Evolutionary conservation across 2,888 invertebrate species (phyloP), one percentile per base, ranked within the genome.

Genomic region (Zeuzera pyrina): DNA sequence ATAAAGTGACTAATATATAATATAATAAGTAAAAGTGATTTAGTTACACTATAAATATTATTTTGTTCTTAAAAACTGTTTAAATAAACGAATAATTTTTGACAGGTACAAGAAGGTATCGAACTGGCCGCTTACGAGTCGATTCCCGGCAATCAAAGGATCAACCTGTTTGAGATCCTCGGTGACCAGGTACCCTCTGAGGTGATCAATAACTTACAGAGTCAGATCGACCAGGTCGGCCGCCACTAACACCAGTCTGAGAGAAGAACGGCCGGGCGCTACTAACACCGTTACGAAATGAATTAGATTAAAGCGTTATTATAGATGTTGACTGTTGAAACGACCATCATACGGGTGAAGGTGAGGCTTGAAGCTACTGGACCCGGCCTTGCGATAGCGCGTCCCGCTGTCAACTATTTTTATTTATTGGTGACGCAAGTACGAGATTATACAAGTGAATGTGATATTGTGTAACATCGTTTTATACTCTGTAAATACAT

Each of bases 151-250:
- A 89, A 92, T 77, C 93, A 94, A 72, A 87, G 88, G 57, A 91
- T 94, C 70, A 91, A 93, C 71, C 85, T 94, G n/a, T 90, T 87
- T 64, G 91, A 93, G 67, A 92, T 94, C 53, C 85, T 94, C 35
- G 93, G 93, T 5, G 93, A 92, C 62, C 92, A 93, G 67, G 90
- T 94, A 39, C 94, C 94, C 5, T 88, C 90, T 27, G 94, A 94
- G 78, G 94, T 94, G 22, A 92, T 94, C 65, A 92, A 90, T 85
- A 94, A 94, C 76, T 86, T 94, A 39, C 94, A 94, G 66, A 79
- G 88, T 33, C 94, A 94, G 76, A 90, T 94, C 52, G 93, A 94
- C 69, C 89, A 91, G 73, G 90, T 94, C 52, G 94, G 94, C 48
- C 87, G 85, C 49, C 87, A 88, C 57, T 72, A 65, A 45, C 12